These are phyloP conservation scores for Perizoma affinitatum DNA, from an alignment of 2,888 invertebrate species.

Conservation along the genomic window DNA sequence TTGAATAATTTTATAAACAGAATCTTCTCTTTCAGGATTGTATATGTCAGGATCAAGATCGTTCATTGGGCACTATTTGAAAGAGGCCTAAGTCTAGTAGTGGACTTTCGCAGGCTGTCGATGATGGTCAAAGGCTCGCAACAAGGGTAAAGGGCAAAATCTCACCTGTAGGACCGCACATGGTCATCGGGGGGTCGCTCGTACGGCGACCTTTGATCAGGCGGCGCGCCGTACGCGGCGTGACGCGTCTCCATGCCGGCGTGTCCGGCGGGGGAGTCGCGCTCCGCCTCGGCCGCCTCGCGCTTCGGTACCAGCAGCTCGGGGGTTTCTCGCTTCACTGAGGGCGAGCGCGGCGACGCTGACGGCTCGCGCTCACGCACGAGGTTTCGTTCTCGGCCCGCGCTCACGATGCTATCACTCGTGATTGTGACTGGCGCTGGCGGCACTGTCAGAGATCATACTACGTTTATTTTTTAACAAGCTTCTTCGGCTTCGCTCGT, in stretches of 20 bases:
- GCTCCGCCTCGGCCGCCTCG: conserved; percentile 86
- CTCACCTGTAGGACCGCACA: conserved; percentile 83
- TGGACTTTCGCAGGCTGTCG: too few relatives aligned
- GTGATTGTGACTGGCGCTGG: conserved; percentile 43
- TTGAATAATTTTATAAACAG: too few relatives aligned
- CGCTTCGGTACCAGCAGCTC: conserved; percentile 88
- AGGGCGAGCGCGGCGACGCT: conserved; percentile 71
- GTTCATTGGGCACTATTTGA: too few relatives aligned
- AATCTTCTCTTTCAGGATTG: too few relatives aligned
- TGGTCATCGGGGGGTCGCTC: conserved; percentile 87
- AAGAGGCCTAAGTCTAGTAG: too few relatives aligned
- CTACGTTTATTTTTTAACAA: conserved; percentile 25
- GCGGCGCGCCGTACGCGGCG: conserved; percentile 87
- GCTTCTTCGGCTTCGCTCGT: not conserved
- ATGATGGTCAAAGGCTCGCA: too few relatives aligned
- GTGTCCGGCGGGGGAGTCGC: conserved; percentile 84
- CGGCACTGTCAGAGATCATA: conserved; percentile 45
- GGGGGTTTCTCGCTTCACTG: conserved; percentile 77
- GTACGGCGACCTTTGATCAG: conserved; percentile 87
- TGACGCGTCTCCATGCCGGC: conserved; percentile 87
- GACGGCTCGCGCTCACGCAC: conserved; percentile 57
- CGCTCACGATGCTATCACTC: conserved; percentile 35
- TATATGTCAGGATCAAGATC: too few relatives aligned
- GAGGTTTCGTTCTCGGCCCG: conserved; percentile 46
- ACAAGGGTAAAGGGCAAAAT: not conserved